Evolutionary conservation across 2,797 vertebrate species (phyloP), one percentile per base, ranked within the genome.

Genomic region (Tragelaphus oryx): DNA sequence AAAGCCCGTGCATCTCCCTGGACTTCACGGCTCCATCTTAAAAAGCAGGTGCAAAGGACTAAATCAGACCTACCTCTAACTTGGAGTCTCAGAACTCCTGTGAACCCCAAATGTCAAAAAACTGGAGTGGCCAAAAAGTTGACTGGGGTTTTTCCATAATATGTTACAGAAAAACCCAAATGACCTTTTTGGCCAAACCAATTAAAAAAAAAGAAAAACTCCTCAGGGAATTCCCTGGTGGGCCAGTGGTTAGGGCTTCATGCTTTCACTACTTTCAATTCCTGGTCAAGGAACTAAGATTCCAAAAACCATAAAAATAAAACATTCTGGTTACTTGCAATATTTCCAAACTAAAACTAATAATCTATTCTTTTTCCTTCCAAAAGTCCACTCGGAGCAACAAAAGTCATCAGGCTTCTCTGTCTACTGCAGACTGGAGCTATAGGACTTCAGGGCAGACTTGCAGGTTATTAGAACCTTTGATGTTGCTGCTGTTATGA

Each of bases 261-360:
- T 20, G 17, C 75, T 76, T n/a, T 30, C 75, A 50, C 46, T 76
- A 48, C 46, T 30, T n/a, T 76, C 28, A 76, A n/a, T n/a, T 16
- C 28, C 28, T n/a, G 28, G 46, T 30, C 8, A 30, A 30, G 75
- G 46, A 76, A 76, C 28, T 50, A n/a, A n/a, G 46, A 30, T 48
- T 46, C 28, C 16, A 11, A 48, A 50, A 76, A 20, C 75, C 8
- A 20, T 46, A 79, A 52, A 33, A 52, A 52, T 5, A 94, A 87
- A 18, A 30, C 52, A 22, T 20, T 41, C 62, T 48, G 22, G 30
- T 82, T 59, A 62, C 33, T 55, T 87, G 55, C 37, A 95, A 9
- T 82, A 91, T 82, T 82, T 91, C 65, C 55, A 81, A 94, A 71
- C 33, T 71, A 86, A 90, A 88, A 85, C 74, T 62, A 75, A 55